Conservation (phyloP, 2,113 vertebrate genomes). For the Hypomesus transpacificus region DNA sequence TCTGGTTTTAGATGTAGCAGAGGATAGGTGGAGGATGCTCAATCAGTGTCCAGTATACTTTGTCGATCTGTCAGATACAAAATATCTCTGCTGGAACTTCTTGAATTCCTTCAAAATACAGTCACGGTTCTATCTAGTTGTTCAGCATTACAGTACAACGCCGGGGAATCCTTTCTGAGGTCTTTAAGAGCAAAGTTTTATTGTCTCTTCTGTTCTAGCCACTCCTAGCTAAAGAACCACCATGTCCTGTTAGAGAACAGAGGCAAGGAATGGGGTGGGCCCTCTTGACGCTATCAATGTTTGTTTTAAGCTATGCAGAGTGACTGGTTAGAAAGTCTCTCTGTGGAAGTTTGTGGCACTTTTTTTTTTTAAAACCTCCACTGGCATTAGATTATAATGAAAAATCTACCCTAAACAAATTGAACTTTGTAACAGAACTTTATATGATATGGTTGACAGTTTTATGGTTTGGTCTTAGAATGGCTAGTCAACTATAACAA, state of each 20-base stretch:
- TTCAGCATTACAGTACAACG: too few species aligned
- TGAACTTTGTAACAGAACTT: too few species aligned
- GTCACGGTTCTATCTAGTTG: too few species aligned
- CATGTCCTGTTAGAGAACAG: conserved; percentile 44
- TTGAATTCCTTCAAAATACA: not conserved
- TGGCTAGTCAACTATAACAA: too few species aligned
- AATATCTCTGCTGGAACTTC: not conserved
- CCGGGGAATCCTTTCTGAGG: conserved; percentile 22
- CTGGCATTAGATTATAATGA: too few species aligned
- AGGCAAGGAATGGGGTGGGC: conserved; percentile 49
- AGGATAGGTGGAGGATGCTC: not conserved
- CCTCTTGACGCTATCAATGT: conserved; percentile 34
- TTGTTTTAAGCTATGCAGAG: conserved; percentile 32
- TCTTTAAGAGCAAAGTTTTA: conserved; percentile 23
- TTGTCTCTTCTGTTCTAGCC: conserved; percentile 10
- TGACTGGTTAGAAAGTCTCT: not conserved
- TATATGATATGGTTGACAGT: too few species aligned
- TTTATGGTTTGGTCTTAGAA: too few species aligned
- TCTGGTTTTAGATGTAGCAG: conserved; percentile 23
- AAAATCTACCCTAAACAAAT: too few species aligned
- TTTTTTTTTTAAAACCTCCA: not conserved
- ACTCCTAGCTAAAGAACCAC: conserved; percentile 42
- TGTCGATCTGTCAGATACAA: not conserved
- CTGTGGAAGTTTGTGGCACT: not conserved
- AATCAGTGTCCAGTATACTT: conserved; percentile 1